A percentile compares a stretch with the other conserved stretches of the same genome.
phyloP scores from a whole-genome alignment of 2,797 vertebrate species.

The Pipistrellus kuhlii region DNA sequence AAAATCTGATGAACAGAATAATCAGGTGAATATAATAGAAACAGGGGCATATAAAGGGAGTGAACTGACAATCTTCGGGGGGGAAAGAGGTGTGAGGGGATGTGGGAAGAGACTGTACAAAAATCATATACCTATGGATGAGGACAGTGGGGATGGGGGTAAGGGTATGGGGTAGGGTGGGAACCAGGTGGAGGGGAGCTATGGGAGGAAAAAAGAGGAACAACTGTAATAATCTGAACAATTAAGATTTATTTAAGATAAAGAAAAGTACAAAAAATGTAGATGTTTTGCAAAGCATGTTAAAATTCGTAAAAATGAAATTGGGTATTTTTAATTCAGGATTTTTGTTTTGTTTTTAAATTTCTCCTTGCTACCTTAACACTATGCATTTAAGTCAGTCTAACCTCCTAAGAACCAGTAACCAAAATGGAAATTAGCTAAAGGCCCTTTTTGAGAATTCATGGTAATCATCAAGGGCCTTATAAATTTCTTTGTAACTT shows the following conservation, averaged over 20 bases:
- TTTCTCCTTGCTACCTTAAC: neutral
- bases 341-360: neutral
- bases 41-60: no score
- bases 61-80: no score
- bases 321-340: neutral
- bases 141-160: no score
- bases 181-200: no score
- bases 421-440: neutral
- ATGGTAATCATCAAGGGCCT: neutral
- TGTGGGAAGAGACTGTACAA: no score
- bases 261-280: neutral
- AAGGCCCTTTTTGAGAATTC: neutral
- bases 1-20: no score
- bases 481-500: neutral
- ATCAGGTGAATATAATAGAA: no score
- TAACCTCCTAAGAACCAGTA: neutral
- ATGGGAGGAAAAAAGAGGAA: no score
- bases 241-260: neutral
- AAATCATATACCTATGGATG: no score
- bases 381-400: neutral
- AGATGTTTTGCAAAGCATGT: neutral
- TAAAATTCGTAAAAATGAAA: conserved; percentile 16
- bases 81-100: no score
- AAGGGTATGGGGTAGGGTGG: no score
- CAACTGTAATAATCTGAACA: no score